A percentile compares a stretch with the other conserved stretches of the same genome.
phyloP scores from a whole-genome alignment of 2,888 invertebrate genomes.

The Leptopilina drosophilae region DNA sequence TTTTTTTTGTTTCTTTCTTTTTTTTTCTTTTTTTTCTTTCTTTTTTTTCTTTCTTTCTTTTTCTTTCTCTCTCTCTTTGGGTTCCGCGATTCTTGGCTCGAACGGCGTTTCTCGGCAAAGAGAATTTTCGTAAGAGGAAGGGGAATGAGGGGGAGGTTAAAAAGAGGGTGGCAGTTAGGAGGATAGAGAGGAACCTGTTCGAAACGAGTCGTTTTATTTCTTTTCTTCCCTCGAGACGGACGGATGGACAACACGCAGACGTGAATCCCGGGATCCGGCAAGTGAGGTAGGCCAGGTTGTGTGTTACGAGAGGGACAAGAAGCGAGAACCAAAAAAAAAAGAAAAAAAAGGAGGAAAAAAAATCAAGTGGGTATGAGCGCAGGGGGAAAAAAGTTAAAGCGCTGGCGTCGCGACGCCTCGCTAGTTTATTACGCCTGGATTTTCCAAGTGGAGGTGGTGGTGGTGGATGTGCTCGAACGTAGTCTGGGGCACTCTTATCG shows the following conservation, averaged over 20 bases:
- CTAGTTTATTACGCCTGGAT: constrained; percentile 53
- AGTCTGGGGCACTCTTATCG: constrained; percentile 74
- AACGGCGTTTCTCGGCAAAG: constrained; percentile 43
- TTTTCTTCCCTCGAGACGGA: constrained; percentile 49
- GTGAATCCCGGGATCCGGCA: constrained; percentile 49
- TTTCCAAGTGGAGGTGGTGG: constrained; percentile 56
- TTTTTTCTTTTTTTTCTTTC: no score
- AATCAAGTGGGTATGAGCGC: no score
- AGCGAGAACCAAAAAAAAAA: no score
- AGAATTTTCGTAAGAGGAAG: constrained; percentile 6
- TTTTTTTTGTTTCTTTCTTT: no score
- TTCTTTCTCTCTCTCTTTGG: constrained; percentile 43
- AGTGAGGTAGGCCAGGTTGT: constrained; percentile 71
- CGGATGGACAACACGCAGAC: constrained; percentile 58
- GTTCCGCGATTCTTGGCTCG: constrained; percentile 39
- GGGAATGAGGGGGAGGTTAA: constrained; percentile 37
- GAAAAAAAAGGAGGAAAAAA: no score
- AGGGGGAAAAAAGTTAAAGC: constrained; percentile 27
- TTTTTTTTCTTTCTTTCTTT: no score
- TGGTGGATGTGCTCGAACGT: constrained; percentile 65
- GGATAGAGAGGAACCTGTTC: constrained; percentile 56
- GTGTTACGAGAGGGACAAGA: constrained; percentile 42
- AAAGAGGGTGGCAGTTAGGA: constrained; percentile 44
- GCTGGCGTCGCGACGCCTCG: constrained; percentile 51
- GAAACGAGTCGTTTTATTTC: constrained; percentile 55